Percentiles rank a stretch among this genome's conserved stretches.
Conservation (phyloP, 2,113 vertebrate species). For the Cyanoramphus novaezelandiae region DNA sequence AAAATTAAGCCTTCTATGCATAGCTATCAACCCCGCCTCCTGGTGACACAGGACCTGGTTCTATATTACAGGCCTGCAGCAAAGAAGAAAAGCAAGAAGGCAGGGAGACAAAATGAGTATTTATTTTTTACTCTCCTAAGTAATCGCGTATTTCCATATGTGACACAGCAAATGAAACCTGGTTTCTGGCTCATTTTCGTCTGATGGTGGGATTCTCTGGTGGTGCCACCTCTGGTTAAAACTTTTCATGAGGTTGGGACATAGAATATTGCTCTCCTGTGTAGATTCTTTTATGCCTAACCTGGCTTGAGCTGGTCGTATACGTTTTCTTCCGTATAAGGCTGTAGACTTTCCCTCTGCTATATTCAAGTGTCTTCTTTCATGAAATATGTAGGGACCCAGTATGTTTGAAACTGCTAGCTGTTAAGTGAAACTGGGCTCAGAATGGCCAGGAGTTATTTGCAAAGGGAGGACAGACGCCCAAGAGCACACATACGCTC, state of each 20-base stretch:
- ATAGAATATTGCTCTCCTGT: neutral
- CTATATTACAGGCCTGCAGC: neutral
- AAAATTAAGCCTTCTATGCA: neutral
- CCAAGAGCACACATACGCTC: neutral
- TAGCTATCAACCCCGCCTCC: neutral
- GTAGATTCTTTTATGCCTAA: neutral
- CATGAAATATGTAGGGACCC: neutral
- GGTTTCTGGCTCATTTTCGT: neutral
- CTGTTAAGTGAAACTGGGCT: neutral
- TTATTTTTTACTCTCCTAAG: neutral
- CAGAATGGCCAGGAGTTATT: neutral
- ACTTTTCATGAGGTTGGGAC: neutral
- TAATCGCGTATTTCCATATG: constrained; percentile 12
- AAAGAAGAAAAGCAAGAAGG: neutral
- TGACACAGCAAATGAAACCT: neutral
- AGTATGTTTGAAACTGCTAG: neutral
- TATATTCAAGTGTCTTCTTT: neutral
- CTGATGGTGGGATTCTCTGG: neutral
- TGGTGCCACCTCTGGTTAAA: neutral
- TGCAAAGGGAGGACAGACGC: neutral
- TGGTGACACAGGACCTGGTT: neutral
- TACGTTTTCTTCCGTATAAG: neutral
- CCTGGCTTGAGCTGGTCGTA: neutral
- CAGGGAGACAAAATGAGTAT: constrained; percentile 1
- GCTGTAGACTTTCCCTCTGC: neutral